These are phyloP conservation scores for Argya squamiceps DNA, from an alignment of 2,797 vertebrate species.

Conservation along the genomic window DNA sequence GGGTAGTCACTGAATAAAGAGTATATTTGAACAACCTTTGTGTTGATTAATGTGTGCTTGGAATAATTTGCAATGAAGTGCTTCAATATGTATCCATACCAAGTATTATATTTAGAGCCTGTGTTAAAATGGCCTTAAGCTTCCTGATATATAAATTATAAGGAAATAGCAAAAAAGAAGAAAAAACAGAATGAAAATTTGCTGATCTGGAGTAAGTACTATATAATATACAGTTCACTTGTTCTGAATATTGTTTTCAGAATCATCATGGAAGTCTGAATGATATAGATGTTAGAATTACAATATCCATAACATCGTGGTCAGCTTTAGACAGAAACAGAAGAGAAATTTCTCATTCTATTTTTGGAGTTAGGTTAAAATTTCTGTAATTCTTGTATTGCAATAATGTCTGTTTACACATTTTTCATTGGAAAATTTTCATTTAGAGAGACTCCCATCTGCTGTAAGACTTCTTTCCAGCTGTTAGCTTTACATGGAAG, in stretches of 20 bases:
- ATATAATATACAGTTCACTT: background rate
- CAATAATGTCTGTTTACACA: accelerated
- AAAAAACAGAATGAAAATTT: background rate
- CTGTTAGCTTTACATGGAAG: background rate
- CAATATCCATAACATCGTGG: background rate
- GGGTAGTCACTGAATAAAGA: background rate
- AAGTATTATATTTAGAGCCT: background rate
- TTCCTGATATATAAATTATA: background rate
- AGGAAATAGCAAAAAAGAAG: background rate
- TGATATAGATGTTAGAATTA: background rate
- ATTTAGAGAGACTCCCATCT: background rate
- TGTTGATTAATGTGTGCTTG: background rate
- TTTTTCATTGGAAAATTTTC: background rate
- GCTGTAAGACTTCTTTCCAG: background rate
- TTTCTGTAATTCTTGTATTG: background rate
- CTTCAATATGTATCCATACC: background rate
- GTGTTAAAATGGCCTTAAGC: background rate
- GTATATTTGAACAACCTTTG: background rate
- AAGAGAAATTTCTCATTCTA: background rate
- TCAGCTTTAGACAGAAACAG: background rate
- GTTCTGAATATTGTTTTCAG: background rate
- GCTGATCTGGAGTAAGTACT: background rate
- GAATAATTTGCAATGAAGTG: background rate
- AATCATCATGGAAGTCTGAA: background rate
- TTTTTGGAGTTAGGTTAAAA: background rate